Percentiles rank a stretch among this genome's conserved stretches.
Evolutionary conservation across 2,888 invertebrate species (phyloP).

Genomic region (Phalera bucephala): DNA sequence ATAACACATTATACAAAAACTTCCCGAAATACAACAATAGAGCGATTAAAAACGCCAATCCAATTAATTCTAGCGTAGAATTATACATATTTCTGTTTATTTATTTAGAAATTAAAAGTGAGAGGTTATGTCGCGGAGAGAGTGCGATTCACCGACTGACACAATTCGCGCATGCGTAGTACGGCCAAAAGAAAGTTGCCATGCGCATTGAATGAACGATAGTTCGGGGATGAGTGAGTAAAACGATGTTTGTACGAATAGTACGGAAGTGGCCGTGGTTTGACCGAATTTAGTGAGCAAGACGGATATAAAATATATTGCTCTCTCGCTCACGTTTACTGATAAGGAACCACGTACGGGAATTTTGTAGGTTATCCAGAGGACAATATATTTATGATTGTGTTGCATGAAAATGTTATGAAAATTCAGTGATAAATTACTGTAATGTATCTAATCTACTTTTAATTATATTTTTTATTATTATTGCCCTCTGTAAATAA

Average conservation of each 20-base stretch:
- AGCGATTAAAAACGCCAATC: constrained; percentile 62
- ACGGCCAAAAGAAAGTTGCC: constrained; percentile 68
- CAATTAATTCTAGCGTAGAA: constrained; percentile 21
- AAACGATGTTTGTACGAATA: constrained; percentile 18
- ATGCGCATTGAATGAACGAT: constrained; percentile 48
- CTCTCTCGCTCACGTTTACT: constrained; percentile 22
- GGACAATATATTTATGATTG: too few relatives aligned
- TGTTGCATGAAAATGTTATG: too few relatives aligned
- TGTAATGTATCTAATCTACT: too few relatives aligned
- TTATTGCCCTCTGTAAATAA: too few relatives aligned
- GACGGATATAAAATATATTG: constrained; percentile 23
- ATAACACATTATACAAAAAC: constrained; percentile 45
- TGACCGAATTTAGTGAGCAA: constrained; percentile 25
- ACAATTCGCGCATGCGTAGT: constrained; percentile 73
- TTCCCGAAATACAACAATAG: constrained; percentile 53
- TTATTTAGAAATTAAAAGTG: constrained; percentile 31
- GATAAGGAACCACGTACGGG: too few relatives aligned
- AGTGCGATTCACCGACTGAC: constrained; percentile 55
- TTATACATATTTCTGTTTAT: constrained; percentile 8
- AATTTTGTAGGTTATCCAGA: too few relatives aligned
- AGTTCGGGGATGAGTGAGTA: constrained; percentile 19
- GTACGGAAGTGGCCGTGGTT: constrained; percentile 30
- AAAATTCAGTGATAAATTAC: too few relatives aligned
- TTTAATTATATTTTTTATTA: too few relatives aligned
- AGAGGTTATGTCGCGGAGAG: constrained; percentile 53